Evolutionary conservation across 2,888 invertebrate genomes (phyloP).

Genomic region (Thymelicus lineola): DNA sequence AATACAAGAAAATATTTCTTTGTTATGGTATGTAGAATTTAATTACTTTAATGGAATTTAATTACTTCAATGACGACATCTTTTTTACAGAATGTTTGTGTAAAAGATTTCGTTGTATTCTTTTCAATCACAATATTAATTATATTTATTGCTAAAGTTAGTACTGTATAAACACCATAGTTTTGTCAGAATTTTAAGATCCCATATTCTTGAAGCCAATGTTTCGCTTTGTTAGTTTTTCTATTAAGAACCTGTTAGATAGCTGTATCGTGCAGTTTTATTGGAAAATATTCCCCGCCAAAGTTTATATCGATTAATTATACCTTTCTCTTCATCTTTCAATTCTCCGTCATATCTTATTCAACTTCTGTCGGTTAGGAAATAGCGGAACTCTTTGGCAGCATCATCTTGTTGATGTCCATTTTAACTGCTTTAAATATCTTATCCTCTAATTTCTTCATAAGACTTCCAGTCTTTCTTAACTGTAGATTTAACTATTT

Average conservation of each 20-base stretch:
- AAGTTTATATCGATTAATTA: not conserved
- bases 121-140: constrained; percentile 11
- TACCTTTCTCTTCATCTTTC: not conserved
- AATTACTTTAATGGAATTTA: too few relatives aligned
- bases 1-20: constrained; percentile 2
- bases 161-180: not conserved
- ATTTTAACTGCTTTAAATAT: not conserved
- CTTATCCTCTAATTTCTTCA: not conserved
- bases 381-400: not conserved
- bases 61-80: too few relatives aligned
- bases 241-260: not conserved
- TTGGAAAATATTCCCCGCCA: not conserved
- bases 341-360: not conserved
- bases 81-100: too few relatives aligned
- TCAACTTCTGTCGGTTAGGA: not conserved
- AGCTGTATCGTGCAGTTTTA: constrained; percentile 1
- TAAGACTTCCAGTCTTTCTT: not conserved
- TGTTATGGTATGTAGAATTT: too few relatives aligned
- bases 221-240: constrained; percentile 5
- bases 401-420: not conserved
- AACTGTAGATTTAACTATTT: not conserved
- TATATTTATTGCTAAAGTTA: not conserved
- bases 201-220: constrained; percentile 3
- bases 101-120: constrained; percentile 8
- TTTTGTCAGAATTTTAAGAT: not conserved